These are phyloP conservation scores for Mustelus asterias DNA, from an alignment of 2,113 vertebrate species.

Conservation along the genomic window DNA sequence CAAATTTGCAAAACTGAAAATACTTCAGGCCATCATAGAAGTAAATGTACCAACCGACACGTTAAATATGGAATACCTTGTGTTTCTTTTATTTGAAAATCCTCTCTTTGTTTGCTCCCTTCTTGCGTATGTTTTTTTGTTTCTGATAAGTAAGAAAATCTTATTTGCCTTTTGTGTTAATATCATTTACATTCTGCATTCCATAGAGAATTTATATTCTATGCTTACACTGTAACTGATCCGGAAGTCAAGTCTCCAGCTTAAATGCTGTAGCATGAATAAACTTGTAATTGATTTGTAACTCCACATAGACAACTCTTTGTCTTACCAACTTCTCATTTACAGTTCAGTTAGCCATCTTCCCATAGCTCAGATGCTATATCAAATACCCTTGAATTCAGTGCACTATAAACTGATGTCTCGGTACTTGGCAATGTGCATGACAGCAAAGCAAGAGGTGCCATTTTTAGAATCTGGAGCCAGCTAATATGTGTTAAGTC, in stretches of 20 bases:
- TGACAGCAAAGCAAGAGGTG: not conserved
- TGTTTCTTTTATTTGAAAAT: not conserved
- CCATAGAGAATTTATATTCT: not conserved
- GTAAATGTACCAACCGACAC: not conserved
- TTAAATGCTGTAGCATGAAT: not conserved
- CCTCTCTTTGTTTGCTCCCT: not conserved
- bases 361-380: not conserved
- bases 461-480: not conserved
- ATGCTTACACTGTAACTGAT: not conserved
- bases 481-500: too few species aligned
- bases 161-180: not conserved
- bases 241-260: not conserved
- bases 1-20: not conserved
- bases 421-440: not conserved
- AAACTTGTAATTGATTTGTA: not conserved
- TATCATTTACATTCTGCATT: not conserved
- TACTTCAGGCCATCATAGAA: not conserved
- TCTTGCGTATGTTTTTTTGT: not conserved
- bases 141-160: not conserved
- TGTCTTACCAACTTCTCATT: not conserved
- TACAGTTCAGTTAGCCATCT: not conserved
- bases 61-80: not conserved
- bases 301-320: not conserved
- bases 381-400: not conserved
- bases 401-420: not conserved